These are phyloP conservation scores for Pogonomyrmex barbatus DNA, from an alignment of 1,140 invertebrate genomes.

Conservation along the genomic window DNA sequence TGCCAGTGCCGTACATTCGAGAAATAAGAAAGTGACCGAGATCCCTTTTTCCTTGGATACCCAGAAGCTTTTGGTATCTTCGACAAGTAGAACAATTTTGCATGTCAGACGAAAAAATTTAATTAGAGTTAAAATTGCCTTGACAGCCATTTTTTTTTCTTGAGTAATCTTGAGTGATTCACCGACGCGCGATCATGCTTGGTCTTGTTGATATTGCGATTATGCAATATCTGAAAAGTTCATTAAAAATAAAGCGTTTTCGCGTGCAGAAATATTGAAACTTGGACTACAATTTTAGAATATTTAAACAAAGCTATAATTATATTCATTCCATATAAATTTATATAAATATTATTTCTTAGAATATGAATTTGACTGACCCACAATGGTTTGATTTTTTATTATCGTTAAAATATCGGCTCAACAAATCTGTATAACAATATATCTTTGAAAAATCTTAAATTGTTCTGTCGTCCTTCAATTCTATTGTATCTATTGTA, in stretches of 20 bases:
- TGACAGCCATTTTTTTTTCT: neutral
- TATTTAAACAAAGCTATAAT: neutral
- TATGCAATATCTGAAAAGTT: neutral
- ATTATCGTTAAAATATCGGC: too few species aligned
- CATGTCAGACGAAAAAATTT: neutral
- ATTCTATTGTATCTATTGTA: too few species aligned
- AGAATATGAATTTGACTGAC: too few species aligned
- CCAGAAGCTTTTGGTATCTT: neutral
- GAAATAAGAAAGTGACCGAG: too few species aligned
- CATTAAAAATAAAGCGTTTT: neutral
- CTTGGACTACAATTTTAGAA: neutral
- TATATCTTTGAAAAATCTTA: too few species aligned
- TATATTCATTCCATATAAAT: neutral
- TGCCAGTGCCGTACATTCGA: slow-evolving; percentile 62
- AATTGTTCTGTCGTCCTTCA: too few species aligned
- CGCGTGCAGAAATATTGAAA: neutral
- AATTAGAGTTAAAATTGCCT: neutral
- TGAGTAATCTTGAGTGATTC: neutral
- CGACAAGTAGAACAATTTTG: neutral
- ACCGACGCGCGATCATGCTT: neutral
- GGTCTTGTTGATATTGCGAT: neutral
- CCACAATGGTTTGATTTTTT: too few species aligned
- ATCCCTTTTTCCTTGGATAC: neutral
- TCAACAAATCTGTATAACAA: too few species aligned
- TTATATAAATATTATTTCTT: too few species aligned